Conservation (phyloP, 2,888 invertebrate species). For the Chloroclystis v-ata region DNA sequence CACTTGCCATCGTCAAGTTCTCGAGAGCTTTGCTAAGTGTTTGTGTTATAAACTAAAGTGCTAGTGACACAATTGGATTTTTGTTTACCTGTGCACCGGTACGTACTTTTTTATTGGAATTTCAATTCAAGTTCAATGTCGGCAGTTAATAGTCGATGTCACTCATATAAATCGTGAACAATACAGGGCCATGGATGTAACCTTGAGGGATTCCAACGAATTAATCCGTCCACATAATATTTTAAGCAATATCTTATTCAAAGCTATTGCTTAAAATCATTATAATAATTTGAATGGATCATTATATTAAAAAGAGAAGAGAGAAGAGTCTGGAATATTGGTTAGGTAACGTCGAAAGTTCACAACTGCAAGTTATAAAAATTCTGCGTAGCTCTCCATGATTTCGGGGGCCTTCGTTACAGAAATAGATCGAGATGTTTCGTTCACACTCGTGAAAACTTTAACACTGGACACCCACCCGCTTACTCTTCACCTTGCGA, state of each 20-base stretch:
- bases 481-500: conserved; percentile 72
- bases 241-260: too few species aligned
- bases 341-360: conserved; percentile 64
- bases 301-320: too few species aligned
- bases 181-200: conserved; percentile 15
- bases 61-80: conserved; percentile 59
- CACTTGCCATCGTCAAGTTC: conserved; percentile 65
- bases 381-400: conserved; percentile 43
- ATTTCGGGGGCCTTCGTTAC: conserved; percentile 64
- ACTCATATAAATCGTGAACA: conserved; percentile 7
- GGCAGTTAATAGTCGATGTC: not conserved
- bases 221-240: not conserved
- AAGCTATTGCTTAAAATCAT: too few species aligned
- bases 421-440: conserved; percentile 72
- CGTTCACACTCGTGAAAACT: conserved; percentile 72
- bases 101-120: conserved; percentile 9
- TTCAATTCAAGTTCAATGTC: conserved; percentile 17
- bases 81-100: conserved; percentile 34
- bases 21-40: conserved; percentile 50
- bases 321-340: conserved; percentile 13
- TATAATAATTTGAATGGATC: too few species aligned
- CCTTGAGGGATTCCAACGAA: conserved; percentile 28
- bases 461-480: conserved; percentile 71
- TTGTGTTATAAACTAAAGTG: conserved; percentile 52
- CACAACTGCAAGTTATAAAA: conserved; percentile 53